These are phyloP conservation scores for Anhinga rufa DNA, from an alignment of 2,113 vertebrate species.

Conservation along the genomic window DNA sequence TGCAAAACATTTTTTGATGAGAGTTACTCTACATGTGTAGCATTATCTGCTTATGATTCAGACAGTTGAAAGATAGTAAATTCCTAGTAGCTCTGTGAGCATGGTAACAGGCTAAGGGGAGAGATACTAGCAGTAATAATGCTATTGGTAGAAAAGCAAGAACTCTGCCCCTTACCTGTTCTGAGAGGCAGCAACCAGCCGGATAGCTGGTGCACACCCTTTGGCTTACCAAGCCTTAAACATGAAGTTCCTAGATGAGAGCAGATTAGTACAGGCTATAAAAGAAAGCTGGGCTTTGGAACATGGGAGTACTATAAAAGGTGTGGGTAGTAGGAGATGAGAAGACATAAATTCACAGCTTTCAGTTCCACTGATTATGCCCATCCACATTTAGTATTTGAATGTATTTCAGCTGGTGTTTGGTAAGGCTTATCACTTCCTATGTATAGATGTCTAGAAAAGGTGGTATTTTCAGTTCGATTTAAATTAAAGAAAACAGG, in stretches of 20 bases:
- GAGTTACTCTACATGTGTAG: background rate
- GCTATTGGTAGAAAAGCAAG: background rate
- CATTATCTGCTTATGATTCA: background rate
- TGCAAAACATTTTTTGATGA: background rate
- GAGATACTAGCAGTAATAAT: background rate
- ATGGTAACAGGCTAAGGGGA: background rate
- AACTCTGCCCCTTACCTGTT: background rate
- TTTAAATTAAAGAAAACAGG: background rate
- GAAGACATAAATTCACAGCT: background rate
- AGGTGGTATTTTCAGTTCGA: background rate
- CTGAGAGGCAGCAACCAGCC: background rate
- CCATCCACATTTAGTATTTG: background rate
- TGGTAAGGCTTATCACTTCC: background rate
- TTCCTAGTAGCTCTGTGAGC: background rate
- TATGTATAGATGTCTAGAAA: background rate
- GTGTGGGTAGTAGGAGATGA: background rate
- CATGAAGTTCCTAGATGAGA: background rate
- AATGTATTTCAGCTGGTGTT: background rate
- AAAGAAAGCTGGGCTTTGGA: background rate
- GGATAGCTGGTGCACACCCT: background rate
- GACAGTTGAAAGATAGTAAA: background rate
- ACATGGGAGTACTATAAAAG: background rate
- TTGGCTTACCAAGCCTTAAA: background rate
- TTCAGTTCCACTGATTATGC: background rate
- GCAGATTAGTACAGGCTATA: background rate